A percentile compares a stretch with the other conserved stretches of the same genome.
These are phyloP conservation scores for Ptychodera flava DNA, from an alignment of 35 echinoderm and acorn worm species.

Conservation along the genomic window DNA sequence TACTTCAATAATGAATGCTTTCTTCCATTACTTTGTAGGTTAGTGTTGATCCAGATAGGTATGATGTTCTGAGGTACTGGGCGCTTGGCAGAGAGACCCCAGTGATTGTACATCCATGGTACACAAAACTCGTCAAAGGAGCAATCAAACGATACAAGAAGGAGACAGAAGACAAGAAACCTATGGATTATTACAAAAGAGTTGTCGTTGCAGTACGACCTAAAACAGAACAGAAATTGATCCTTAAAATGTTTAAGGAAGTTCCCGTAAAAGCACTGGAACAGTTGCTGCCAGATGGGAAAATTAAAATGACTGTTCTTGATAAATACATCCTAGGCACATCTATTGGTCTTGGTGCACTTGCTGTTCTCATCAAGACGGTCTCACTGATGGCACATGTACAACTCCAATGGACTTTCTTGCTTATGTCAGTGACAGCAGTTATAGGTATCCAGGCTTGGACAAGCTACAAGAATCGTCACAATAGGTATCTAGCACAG, in stretches of 20 bases:
- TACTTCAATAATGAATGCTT: too few species aligned
- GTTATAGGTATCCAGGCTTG: conserved; percentile 65
- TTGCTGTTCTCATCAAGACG: conserved; percentile 69
- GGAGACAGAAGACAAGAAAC: conserved; percentile 43
- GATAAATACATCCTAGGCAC: conserved; percentile 75
- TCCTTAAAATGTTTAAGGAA: conserved; percentile 99
- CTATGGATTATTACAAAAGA: conserved; percentile 72
- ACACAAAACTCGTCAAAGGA: conserved; percentile 30
- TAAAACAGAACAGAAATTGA: conserved; percentile 72
- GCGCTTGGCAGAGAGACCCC: conserved; percentile 90
- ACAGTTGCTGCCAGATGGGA: conserved; percentile 89
- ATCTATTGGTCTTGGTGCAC: conserved; percentile 43
- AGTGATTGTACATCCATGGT: conserved; percentile 47
- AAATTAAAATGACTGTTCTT: conserved; percentile 78
- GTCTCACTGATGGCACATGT: conserved; percentile 79
- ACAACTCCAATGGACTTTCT: conserved; percentile 85
- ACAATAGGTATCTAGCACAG: conserved; percentile 71
- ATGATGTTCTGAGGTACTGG: conserved; percentile 89
- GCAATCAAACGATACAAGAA: conserved; percentile 64
- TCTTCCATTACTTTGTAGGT: too few species aligned
- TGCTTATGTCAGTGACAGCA: conserved; percentile 55
- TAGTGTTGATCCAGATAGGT: conserved; percentile 78
- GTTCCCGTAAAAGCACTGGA: conserved; percentile 77
- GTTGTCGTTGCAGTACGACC: conserved; percentile 87
- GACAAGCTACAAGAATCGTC: conserved; percentile 98